A percentile compares a stretch with the other conserved stretches of the same genome.
Conservation (phyloP, 2,113 vertebrate species). For the Eulacestoma nigropectus region DNA sequence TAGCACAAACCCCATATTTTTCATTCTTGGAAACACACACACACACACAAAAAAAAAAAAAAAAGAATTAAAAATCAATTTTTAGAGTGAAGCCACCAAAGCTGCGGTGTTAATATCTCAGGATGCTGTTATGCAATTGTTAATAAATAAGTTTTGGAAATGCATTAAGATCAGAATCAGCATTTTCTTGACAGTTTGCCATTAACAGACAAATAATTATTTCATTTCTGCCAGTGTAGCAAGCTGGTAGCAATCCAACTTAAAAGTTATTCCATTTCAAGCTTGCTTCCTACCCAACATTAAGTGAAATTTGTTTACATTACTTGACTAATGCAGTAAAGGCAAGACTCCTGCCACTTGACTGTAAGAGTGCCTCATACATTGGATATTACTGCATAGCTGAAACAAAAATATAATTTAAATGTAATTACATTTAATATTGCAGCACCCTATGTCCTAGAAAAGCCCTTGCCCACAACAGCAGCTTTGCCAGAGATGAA, state of each 20-base stretch:
- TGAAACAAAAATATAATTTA: background rate
- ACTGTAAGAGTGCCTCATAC: background rate
- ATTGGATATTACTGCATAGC: background rate
- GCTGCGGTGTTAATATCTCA: background rate
- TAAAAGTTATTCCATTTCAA: background rate
- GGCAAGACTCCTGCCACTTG: background rate
- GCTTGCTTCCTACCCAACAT: background rate
- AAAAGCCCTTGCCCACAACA: background rate
- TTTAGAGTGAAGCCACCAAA: background rate
- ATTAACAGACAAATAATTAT: background rate
- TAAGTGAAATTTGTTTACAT: background rate
- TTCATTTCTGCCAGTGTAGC: background rate
- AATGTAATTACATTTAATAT: background rate
- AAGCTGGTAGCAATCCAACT: background rate
- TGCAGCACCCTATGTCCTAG: background rate
- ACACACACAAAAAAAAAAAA: background rate
- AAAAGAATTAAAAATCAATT: background rate
- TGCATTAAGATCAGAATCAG: background rate
- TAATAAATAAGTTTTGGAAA: background rate
- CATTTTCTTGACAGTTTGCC: background rate
- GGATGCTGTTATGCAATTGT: background rate
- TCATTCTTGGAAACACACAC: background rate
- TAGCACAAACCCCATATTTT: background rate
- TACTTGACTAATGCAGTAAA: background rate
- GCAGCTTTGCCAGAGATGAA: background rate